Evolutionary conservation across 2,797 vertebrate genomes (phyloP), one percentile per base, ranked within the genome.

Genomic region (Rhyacichthys aspro): DNA sequence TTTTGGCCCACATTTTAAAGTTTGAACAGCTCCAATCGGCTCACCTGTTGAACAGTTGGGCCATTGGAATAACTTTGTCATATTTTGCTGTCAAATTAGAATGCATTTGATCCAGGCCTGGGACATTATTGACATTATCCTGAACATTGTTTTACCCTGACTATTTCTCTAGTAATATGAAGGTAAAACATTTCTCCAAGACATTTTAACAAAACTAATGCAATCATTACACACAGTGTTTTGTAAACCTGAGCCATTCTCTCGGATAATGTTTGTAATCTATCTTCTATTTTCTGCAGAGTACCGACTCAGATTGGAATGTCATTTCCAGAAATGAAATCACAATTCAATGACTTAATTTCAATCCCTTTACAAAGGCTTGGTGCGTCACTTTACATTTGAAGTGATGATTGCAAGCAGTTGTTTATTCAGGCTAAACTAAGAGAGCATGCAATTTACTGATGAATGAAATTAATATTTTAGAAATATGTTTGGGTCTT

Each of bases 261-360:
- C 23, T 28, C 23, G 4, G 23, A 28, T 28, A 28, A 28, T 28
- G 23, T 28, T 28, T 28, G 23, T 28, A 28, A 28, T 28, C 23
- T 28, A 28, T 28, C 42, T 37, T 33, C 11, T 37, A 34, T 58
- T 46, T 52, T n/a, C 38, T 12, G 23, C 53, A 28, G 14, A 23
- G 28, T 2, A 5, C 19, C 16, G 37, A 7, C 3, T 39, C 3
- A 34, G 54, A 58, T 19, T 52, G 41, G 39, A 45, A 11, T 50
- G 23, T 59, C 48, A 41, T 23, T 43, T 3, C 1, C 9, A 19
- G 32, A 68, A 60, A 61, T 49, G 11, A 55, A 61, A 55, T 55
- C 41, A 0, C 55, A 58, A 50, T 39, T 58, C 55, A 45, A 11
- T 1, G 16, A 15, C 6, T 69, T 62, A 62, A 68, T 61, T 50